A percentile compares a stretch with the other conserved stretches of the same genome.
phyloP scores from a whole-genome alignment of 2,113 vertebrate genomes.

The Eonycteris spelaea region DNA sequence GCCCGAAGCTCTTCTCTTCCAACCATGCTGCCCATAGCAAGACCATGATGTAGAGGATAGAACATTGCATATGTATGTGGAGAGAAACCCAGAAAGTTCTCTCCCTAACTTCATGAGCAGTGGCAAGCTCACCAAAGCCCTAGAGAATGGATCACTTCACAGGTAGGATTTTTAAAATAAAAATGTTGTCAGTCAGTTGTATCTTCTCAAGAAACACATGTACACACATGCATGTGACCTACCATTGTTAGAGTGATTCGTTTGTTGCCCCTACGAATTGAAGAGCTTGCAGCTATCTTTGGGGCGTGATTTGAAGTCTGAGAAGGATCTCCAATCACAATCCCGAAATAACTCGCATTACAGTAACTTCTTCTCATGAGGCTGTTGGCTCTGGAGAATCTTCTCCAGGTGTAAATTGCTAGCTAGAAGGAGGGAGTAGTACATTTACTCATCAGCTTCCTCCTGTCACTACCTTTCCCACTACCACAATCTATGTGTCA shows the following conservation, averaged over 20 bases:
- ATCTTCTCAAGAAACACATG: not conserved
- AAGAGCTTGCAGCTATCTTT: not conserved
- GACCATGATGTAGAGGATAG: fast-evolving
- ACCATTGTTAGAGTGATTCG: fast-evolving
- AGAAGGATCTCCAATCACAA: not conserved
- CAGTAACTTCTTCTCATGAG: not conserved
- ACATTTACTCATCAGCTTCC: not conserved
- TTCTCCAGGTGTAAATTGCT: not conserved
- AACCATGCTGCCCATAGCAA: not conserved
- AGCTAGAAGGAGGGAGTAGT: not conserved
- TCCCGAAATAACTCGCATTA: not conserved
- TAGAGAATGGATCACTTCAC: not conserved
- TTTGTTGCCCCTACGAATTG: not conserved
- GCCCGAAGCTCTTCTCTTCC: not conserved
- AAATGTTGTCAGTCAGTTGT: not conserved
- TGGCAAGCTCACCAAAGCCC: not conserved
- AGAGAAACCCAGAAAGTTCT: not conserved
- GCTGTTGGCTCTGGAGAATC: not conserved
- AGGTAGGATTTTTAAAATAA: not conserved
- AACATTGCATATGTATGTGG: not conserved
- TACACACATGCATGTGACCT: not conserved
- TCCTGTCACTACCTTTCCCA: not conserved
- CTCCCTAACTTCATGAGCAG: not conserved
- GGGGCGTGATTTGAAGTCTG: not conserved
- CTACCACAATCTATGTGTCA: not conserved